Evolutionary conservation across 2,797 vertebrate species (phyloP), one percentile per base, ranked within the genome.

Genomic region (Epinephelus awoara): DNA sequence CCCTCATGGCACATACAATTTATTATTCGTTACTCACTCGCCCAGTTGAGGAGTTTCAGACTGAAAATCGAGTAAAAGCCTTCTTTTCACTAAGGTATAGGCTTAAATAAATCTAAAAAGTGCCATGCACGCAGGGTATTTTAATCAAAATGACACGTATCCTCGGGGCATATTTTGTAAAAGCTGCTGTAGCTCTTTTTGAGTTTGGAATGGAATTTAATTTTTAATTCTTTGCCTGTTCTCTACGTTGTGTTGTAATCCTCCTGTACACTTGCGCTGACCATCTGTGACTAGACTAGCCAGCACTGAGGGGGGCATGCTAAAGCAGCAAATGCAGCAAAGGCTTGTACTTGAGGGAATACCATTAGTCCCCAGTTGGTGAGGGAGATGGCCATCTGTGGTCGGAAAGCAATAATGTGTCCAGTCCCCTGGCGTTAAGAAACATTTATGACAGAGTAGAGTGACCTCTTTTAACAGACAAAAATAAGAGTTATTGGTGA

Each of bases 231-330:
- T 67, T 44, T 12, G 47, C 34, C 64, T 27, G 40, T 44, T 57
- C 27, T 71, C 55, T 44, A 51, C 51, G 27, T 57, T 3, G 18
- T 49, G 58, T 75, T 9, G 76, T 54, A 77, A 75, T 84, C 74
- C 64, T 67, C 56, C 61, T 58, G 56, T 65, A 50, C 61, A 67
- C 64, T 85, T 59, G 38, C 29, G 70, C 13, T 71, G 66, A 57
- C 88, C 85, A 90, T 89, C 90, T 91, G 88, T 67, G 72, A 66
- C 15, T 46, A 50, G 46, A 63, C 56, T 55, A 42, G 55, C 59
- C 63, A 77, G 71, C 65, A 75, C 55, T 14, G n/a, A 23, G 23
- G 27, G 21, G 38, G 4, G 27, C 63, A 77, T 49, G 71, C 59
- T 59, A 68, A 85, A 44, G 44, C 76, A 77, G 61, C 73, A 77